A percentile compares a stretch with the other conserved stretches of the same genome.
Evolutionary conservation across 2,888 invertebrate genomes (phyloP).

Genomic region (Ligdia adustata): DNA sequence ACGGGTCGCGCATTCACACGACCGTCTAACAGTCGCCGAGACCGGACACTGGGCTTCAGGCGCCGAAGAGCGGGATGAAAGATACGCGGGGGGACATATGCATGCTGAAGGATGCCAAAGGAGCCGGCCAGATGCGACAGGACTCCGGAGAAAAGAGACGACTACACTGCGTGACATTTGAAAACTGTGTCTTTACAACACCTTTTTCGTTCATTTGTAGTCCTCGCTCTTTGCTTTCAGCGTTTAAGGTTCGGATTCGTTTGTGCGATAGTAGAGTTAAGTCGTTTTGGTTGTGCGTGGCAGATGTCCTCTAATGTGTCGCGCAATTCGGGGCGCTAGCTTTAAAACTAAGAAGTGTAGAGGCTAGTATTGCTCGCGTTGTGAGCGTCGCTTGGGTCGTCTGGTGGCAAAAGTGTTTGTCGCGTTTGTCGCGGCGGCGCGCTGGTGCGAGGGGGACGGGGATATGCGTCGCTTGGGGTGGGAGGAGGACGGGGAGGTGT

Average conservation of each 20-base stretch:
- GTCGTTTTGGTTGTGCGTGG: slow-evolving; percentile 45
- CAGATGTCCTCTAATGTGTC: slow-evolving; percentile 82
- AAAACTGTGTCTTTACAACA: slow-evolving; percentile 82
- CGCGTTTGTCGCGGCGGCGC: slow-evolving; percentile 73
- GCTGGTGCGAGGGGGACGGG: slow-evolving; percentile 68
- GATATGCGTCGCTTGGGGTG: slow-evolving; percentile 52
- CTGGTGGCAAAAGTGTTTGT: slow-evolving; percentile 61
- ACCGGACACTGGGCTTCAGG: slow-evolving; percentile 81
- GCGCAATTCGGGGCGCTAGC: slow-evolving; percentile 71
- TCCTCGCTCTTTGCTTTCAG: slow-evolving; percentile 28
- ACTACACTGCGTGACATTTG: slow-evolving; percentile 82
- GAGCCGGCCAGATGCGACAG: slow-evolving; percentile 81
- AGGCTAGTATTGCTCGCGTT: slow-evolving; percentile 60
- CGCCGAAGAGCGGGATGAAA: slow-evolving; percentile 77
- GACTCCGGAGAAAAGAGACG: slow-evolving; percentile 83
- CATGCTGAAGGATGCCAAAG: slow-evolving; percentile 81
- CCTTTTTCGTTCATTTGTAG: slow-evolving; percentile 46
- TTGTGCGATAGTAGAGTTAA: slow-evolving; percentile 37
- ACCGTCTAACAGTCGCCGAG: slow-evolving; percentile 74
- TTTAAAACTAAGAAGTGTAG: slow-evolving; percentile 61
- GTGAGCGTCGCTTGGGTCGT: slow-evolving; percentile 62
- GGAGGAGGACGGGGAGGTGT: slow-evolving; percentile 78
- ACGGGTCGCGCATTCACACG: slow-evolving; percentile 60
- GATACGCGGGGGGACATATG: slow-evolving; percentile 76
- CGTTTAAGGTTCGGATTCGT: slow-evolving; percentile 41